A percentile compares a stretch with the other conserved stretches of the same genome.
Evolutionary conservation across 2,113 vertebrate species (phyloP).

Genomic region (Plecotus auritus): DNA sequence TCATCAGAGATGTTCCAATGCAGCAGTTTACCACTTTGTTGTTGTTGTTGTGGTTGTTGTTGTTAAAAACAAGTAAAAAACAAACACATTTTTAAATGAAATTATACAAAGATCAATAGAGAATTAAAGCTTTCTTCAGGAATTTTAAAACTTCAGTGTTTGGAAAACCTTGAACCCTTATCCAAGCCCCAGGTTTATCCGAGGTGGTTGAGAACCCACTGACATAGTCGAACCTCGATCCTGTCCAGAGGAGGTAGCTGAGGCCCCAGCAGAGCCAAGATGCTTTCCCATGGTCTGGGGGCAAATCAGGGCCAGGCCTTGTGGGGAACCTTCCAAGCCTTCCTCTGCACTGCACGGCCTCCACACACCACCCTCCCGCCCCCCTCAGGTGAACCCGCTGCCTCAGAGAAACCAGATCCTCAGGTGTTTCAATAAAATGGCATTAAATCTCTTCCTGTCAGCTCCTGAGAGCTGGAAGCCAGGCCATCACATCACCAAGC

Average conservation of each 20-base stretch:
- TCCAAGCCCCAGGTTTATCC: background rate
- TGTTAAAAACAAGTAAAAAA: background rate
- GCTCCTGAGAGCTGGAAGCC: background rate
- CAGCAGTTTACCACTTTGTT: background rate
- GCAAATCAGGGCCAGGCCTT: background rate
- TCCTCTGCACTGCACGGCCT: background rate
- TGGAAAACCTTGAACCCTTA: background rate
- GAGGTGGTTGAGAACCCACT: background rate
- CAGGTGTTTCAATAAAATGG: background rate
- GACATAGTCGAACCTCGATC: background rate
- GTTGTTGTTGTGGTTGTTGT: background rate
- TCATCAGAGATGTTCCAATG: too few species aligned
- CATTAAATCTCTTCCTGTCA: background rate
- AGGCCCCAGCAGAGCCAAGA: background rate
- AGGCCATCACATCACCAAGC: background rate
- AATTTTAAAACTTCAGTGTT: background rate
- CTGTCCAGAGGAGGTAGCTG: background rate
- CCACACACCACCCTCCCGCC: background rate
- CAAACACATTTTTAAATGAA: background rate
- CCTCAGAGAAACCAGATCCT: background rate
- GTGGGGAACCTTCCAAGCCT: background rate
- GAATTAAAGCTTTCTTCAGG: background rate
- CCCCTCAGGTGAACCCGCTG: rapidly evolving
- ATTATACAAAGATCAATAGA: background rate
- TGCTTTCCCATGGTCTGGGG: background rate